Percentiles rank a stretch among this genome's conserved stretches.
Evolutionary conservation across 1,140 invertebrate species (phyloP).

Genomic region (Drosophila serrata): DNA sequence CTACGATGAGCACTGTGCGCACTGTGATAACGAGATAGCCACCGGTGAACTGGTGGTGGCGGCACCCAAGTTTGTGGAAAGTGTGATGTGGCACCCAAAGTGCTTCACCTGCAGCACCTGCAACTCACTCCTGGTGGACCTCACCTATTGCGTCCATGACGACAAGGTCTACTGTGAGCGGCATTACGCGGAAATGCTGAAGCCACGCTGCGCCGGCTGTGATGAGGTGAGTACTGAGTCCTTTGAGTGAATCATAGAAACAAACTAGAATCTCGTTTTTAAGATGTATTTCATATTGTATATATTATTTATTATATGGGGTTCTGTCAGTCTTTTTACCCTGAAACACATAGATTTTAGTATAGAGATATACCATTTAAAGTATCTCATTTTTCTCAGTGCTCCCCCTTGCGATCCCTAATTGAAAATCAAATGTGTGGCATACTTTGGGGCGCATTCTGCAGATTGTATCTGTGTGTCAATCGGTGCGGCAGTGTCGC

Average conservation of each 20-base stretch:
- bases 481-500: conserved; percentile 9
- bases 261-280: background rate
- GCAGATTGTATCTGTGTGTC: conserved; percentile 20
- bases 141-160: conserved; percentile 96
- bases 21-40: conserved; percentile 86
- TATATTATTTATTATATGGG: too few relatives aligned
- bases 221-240: conserved; percentile 92
- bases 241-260: too few relatives aligned
- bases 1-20: conserved; percentile 85
- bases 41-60: conserved; percentile 86
- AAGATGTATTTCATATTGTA: too few relatives aligned
- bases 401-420: conserved; percentile 37
- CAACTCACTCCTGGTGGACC: conserved; percentile 94
- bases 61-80: conserved; percentile 86
- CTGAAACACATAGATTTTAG: background rate
- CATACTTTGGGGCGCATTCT: conserved; percentile 58
- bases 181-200: conserved; percentile 96
- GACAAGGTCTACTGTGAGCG: conserved; percentile 95
- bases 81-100: conserved; percentile 92
- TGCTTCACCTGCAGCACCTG: conserved; percentile 95
- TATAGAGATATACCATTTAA: background rate
- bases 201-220: conserved; percentile 96
- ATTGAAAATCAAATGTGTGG: conserved; percentile 64
- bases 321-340: too few relatives aligned
- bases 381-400: background rate